Conservation (phyloP, 2,888 invertebrate species). For the Hemistola chrysoprasaria region DNA sequence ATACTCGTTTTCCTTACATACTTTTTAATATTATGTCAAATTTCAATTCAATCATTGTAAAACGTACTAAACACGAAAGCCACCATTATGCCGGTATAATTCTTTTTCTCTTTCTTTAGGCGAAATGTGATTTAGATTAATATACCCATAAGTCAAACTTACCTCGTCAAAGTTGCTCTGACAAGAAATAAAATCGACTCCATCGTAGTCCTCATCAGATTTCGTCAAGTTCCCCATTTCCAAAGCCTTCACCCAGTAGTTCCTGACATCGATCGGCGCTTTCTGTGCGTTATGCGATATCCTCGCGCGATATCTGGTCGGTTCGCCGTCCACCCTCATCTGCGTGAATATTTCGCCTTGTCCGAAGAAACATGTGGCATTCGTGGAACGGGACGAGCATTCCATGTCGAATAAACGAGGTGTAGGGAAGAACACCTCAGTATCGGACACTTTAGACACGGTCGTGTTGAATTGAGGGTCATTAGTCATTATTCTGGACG, state of each 20-base stretch:
- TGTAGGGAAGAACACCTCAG: slow-evolving; percentile 84
- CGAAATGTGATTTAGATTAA: no score
- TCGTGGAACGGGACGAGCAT: slow-evolving; percentile 54
- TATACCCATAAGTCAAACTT: no score
- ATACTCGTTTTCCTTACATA: no score
- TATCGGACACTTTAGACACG: slow-evolving; percentile 79
- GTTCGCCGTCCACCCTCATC: slow-evolving; percentile 43
- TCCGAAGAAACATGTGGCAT: slow-evolving; percentile 64
- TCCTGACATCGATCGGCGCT: slow-evolving; percentile 46
- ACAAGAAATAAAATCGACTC: slow-evolving; percentile 54
- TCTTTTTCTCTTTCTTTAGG: no score
- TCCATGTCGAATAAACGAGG: slow-evolving; percentile 73
- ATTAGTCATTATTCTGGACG: slow-evolving; percentile 78
- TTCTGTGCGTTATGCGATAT: slow-evolving; percentile 56
- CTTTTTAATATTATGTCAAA: no score
- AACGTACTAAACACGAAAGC: no score
- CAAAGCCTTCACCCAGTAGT: slow-evolving; percentile 61
- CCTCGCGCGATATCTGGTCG: slow-evolving; percentile 49
- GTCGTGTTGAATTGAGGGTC: slow-evolving; percentile 81
- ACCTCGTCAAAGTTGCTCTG: slow-evolving; percentile 58
- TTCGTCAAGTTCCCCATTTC: slow-evolving; percentile 44
- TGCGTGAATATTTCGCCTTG: slow-evolving; percentile 54
- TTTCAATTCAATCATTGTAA: no score
- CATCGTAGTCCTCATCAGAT: slow-evolving; percentile 50
- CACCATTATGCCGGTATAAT: no score